Conservation (phyloP, 2,797 vertebrate genomes). For the Pachyuromys duprasi region DNA sequence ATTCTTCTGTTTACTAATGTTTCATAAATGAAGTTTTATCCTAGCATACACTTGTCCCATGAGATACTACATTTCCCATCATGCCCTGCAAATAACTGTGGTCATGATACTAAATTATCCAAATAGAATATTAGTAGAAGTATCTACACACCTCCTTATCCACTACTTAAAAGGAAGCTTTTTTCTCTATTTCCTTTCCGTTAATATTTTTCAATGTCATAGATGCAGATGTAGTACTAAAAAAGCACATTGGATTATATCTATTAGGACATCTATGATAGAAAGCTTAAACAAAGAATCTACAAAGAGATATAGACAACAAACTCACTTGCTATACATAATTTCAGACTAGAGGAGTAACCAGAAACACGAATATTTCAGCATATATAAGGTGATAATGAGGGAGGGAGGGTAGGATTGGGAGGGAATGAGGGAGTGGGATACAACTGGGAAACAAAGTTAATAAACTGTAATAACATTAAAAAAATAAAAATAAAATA, state of each 20-base stretch:
- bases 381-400: not conserved
- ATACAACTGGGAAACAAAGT: too few species aligned
- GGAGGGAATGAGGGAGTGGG: too few species aligned
- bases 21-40: constrained; percentile 34
- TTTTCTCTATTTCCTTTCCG: not conserved
- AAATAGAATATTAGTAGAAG: constrained; percentile 14
- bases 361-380: not conserved
- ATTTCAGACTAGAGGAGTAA: not conserved
- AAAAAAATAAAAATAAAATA: too few species aligned
- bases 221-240: constrained; percentile 8
- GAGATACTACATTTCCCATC: constrained; percentile 25
- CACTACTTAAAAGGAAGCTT: not conserved
- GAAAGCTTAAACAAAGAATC: constrained; percentile 37
- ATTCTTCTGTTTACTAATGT: constrained; percentile 5
- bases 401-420: too few species aligned
- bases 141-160: not conserved
- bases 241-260: not conserved
- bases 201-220: not conserved
- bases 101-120: constrained; percentile 34
- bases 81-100: constrained; percentile 9
- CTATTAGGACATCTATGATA: not conserved
- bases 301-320: constrained; percentile 33
- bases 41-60: not conserved
- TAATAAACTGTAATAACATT: too few species aligned
- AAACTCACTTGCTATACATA: constrained; percentile 33